Evolutionary conservation across 2,888 invertebrate species (phyloP), one percentile per base, ranked within the genome.

Genomic region (Eristalinus sepulchralis): DNA sequence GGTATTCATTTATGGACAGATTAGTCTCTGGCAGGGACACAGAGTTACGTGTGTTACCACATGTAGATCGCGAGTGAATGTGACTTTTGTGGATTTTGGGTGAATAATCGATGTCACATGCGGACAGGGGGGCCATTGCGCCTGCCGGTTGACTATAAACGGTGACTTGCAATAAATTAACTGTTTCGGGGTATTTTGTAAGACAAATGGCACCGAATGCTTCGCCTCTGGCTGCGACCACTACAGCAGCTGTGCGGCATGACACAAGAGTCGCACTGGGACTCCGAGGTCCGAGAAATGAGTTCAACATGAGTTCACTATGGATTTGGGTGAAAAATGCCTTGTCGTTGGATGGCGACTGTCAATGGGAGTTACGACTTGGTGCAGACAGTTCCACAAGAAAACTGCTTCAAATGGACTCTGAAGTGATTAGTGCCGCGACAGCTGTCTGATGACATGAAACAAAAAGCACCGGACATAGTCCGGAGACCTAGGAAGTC

Each of bases 1-100:
- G 78, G 75, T 85, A 81, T 85, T 82, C 73, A 82, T 86, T 86
- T 82, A 82, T 78, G 82, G 82, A 70, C 73, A 82, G 85, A 86
- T 82, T 86, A 86, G 77, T 68, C 72, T 73, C 60, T 68, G 68
- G 60, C 59, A 70, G 70, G 63, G 67, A 72, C 84, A 80, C 66
- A 53, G 80, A 47, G 66, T 31, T 76, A 60, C 66, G 55, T 66
- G 76, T 80, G 76, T 85, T 73, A 75, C 75, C 47, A 79, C 31
- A 67, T 39, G 73, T 34, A 68, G 64, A 78, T 68, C 47, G 82
- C 36, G 62, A 57, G 24, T 66, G 39, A 47, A 59, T 59, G 39
- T 13, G 20, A 47, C 31, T 22, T 57, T 57, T 57, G 57, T 57
- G 57, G 24, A 27, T 27, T 57, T 33, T 67, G 67, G 67, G 67